These are phyloP conservation scores for Tromatobia lineatoria DNA, from an alignment of 2,888 invertebrate genomes.

Conservation along the genomic window DNA sequence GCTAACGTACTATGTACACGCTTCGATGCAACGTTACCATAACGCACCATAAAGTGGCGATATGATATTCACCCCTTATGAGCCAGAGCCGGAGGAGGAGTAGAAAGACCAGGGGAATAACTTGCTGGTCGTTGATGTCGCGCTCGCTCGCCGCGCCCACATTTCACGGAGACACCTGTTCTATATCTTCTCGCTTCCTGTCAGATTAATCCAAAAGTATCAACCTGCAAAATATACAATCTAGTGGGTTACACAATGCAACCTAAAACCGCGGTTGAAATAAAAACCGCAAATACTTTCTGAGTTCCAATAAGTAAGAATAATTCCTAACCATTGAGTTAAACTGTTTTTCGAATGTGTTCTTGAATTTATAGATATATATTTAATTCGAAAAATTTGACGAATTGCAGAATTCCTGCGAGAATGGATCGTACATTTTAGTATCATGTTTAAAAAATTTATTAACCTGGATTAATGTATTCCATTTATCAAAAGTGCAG, in stretches of 20 bases:
- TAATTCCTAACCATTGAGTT: no score
- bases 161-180: conserved; percentile 82
- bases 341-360: no score
- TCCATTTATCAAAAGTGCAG: no score
- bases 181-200: conserved; percentile 34
- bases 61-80: conserved; percentile 80
- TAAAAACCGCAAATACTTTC: no score
- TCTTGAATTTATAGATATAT: no score
- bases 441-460: no score
- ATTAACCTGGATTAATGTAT: no score
- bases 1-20: conserved; percentile 36
- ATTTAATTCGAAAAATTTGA: no score
- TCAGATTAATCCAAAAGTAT: background rate
- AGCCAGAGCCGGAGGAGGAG: conserved; percentile 43
- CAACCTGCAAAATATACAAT: background rate
- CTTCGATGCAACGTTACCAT: conserved; percentile 70
- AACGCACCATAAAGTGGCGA: conserved; percentile 81
- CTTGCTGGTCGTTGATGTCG: conserved; percentile 51
- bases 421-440: no score
- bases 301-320: no score
- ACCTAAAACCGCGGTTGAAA: no score
- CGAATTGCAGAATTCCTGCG: no score
- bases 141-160: conserved; percentile 72
- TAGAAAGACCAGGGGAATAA: conserved; percentile 16
- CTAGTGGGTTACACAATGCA: background rate